Percentiles rank a stretch among this genome's conserved stretches.
Conservation (phyloP, 2,113 vertebrate species). For the Pterocles burchelli region DNA sequence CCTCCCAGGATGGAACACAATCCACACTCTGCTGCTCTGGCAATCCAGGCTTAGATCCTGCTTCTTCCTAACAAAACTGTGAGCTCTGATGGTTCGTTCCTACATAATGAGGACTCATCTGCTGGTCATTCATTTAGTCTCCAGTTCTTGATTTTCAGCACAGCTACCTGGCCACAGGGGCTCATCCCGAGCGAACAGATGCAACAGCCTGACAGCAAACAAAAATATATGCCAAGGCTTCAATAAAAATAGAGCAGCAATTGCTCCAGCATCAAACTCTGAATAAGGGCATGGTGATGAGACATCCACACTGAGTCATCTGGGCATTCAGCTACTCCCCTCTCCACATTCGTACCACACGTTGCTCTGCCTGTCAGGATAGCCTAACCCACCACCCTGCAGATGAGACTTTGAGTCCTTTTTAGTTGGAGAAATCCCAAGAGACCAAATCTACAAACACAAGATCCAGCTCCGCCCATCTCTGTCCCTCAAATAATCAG, state of each 20-base stretch:
- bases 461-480: neutral
- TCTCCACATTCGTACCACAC: neutral
- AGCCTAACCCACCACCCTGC: rapidly evolving
- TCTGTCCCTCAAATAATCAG: neutral
- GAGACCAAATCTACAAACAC: neutral
- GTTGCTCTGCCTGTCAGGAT: neutral
- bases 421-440: neutral
- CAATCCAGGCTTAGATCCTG: neutral
- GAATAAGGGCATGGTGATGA: neutral
- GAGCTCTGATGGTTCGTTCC: neutral
- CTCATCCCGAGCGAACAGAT: neutral
- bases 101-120: neutral
- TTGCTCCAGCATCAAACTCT: neutral
- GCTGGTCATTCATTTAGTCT: neutral
- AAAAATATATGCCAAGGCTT: no score
- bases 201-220: neutral
- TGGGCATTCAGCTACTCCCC: neutral
- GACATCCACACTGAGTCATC: neutral
- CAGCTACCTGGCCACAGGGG: neutral
- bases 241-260: neutral
- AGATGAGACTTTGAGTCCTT: neutral
- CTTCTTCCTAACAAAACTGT: neutral
- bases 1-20: slow-evolving; percentile 31
- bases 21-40: neutral
- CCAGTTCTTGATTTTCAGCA: neutral